Conservation (phyloP, 2,113 vertebrate genomes). For the Chloroceryle aenea region DNA sequence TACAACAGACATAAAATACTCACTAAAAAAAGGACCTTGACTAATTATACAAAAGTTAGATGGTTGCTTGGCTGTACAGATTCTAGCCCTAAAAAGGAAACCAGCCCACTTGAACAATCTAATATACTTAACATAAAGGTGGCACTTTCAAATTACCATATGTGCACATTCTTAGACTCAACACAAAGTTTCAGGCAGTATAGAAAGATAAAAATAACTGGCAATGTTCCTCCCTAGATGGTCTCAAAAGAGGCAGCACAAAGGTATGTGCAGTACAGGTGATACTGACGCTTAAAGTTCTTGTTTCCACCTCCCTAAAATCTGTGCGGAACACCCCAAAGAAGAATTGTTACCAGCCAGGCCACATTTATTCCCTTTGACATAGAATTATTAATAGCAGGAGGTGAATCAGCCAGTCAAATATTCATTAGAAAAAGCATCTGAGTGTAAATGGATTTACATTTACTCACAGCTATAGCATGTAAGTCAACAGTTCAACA, state of each 20-base stretch:
- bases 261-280: neutral
- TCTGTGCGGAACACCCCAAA: neutral
- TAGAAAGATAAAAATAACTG: neutral
- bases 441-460: constrained; percentile 49
- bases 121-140: neutral
- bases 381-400: neutral
- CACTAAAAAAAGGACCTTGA: neutral
- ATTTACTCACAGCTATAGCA: constrained; percentile 37
- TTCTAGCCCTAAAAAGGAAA: neutral
- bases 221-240: neutral
- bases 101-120: neutral
- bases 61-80: neutral
- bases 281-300: neutral
- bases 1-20: constrained; percentile 6
- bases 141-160: neutral
- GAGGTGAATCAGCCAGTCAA: neutral
- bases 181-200: neutral
- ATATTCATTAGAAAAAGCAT: neutral
- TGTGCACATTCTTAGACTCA: neutral
- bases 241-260: neutral
- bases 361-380: neutral
- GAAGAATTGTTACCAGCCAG: neutral
- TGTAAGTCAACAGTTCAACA: constrained; percentile 4
- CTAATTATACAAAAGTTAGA: neutral
- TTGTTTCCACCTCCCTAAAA: neutral